Base-by-base conservation (phyloP, 1,140 invertebrate species). In the Drosophila kanapiae region DNA sequence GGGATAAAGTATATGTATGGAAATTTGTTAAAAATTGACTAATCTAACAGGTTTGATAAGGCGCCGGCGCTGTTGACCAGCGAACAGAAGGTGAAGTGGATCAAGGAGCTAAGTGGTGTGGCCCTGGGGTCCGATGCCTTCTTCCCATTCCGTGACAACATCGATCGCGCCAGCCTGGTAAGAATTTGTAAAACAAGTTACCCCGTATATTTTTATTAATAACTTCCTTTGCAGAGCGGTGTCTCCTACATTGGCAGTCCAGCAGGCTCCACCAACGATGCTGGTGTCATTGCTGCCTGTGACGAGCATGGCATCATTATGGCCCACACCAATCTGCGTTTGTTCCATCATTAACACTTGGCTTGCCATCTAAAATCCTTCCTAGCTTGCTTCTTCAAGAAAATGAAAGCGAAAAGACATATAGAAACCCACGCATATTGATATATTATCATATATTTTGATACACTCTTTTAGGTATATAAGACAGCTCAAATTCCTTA, bases 111-210 rank as follows among this genome's bases (percentile, higher is more conserved):
- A 87, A 95, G 95, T 47, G 95, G 95, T n/a, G 98, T 99, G 9
- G 96, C 97, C 16, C 93, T 99, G 1, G 98, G 98, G n/a, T 99
- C 98, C 0, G 99, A 99, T 94, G 98, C 98, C 0, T 99, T 99
- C 94, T 99, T 99, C 94, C 99, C 99, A 38, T 99, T 99, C 94
- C 95, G 98, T 79, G 99, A 99, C 88, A 99, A 99, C 91, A 96
- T 99, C 54, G 98, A 99, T 93, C 95, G 98, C 82, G 98, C 99
- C 65, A 94, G 95, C 80, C 95, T 98, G 95, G 98, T 99, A 93
- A 92, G 92, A 14, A 33, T 0, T 31, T 16, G 11, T 6, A 13
- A 2, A n/a, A 40, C 7, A n/a, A 18, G 11, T 14, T 8, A 14
- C 18, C 48, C 31, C 40, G 16, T 49, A 29, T 37, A 10, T 11